Evolutionary conservation across 2,888 invertebrate species (phyloP).

Genomic region (Strigamia transsilvanica): DNA sequence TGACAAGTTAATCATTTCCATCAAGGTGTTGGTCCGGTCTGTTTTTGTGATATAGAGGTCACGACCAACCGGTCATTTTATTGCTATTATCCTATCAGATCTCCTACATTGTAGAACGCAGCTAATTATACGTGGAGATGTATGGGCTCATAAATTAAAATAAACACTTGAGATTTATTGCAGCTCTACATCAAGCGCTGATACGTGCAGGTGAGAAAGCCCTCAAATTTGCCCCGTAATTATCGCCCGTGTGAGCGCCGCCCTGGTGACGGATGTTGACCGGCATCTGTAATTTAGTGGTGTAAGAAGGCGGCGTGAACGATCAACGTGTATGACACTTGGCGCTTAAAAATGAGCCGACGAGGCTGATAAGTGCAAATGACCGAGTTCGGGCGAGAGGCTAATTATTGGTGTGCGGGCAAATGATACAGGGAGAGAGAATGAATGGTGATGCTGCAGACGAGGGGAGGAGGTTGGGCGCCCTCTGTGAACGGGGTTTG

Average conservation of each 20-base stretch:
- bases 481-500: background rate
- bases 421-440: constrained; percentile 12
- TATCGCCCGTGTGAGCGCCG: constrained; percentile 17
- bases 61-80: background rate
- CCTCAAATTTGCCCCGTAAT: constrained; percentile 31
- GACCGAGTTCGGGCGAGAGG: background rate
- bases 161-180: constrained; percentile 26
- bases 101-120: background rate
- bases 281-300: constrained; percentile 14
- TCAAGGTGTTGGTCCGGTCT: background rate
- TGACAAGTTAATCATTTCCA: constrained; percentile 4
- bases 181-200: background rate
- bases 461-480: background rate
- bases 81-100: constrained; percentile 42
- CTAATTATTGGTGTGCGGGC: constrained; percentile 19
- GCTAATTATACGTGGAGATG: constrained; percentile 4
- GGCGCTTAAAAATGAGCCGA: background rate
- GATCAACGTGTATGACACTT: constrained; percentile 22
- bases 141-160: constrained; percentile 36
- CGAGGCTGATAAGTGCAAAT: constrained; percentile 10
- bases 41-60: background rate
- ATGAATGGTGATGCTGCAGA: background rate
- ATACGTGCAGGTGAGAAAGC: constrained; percentile 37
- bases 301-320: constrained; percentile 34
- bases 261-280: constrained; percentile 44